Percentiles rank a stretch among this genome's conserved stretches.
These are phyloP conservation scores for Chiloscyllium punctatum DNA, from an alignment of 2,797 vertebrate genomes.

Conservation along the genomic window DNA sequence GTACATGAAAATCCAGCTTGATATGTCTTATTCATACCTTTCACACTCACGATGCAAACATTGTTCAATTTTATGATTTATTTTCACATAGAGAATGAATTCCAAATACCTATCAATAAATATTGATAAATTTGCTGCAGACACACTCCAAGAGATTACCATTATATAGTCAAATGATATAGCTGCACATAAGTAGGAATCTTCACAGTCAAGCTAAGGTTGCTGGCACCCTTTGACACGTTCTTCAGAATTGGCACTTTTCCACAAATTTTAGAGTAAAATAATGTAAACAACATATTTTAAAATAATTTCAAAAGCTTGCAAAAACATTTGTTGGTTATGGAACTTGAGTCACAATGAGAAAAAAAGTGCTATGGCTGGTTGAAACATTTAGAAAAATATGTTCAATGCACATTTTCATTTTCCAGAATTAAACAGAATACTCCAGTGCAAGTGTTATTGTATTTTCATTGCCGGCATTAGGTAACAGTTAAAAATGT, in stretches of 20 bases:
- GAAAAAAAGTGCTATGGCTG: not conserved
- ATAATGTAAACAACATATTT: slow-evolving; percentile 6
- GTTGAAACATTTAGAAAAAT: not conserved
- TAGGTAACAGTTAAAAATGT: not conserved
- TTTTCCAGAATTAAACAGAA: not conserved
- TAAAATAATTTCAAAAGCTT: not conserved
- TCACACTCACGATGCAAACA: not conserved
- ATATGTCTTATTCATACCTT: not conserved
- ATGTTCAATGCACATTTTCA: not conserved
- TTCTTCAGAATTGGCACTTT: slow-evolving; percentile 14
- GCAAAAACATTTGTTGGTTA: not conserved
- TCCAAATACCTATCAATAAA: slow-evolving; percentile 12
- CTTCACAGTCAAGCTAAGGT: not conserved
- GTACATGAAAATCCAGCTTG: not conserved
- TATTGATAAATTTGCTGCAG: not conserved
- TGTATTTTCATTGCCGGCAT: not conserved
- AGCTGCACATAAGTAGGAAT: not conserved
- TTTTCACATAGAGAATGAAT: not conserved
- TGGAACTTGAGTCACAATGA: not conserved
- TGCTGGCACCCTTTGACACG: not conserved
- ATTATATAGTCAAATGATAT: not conserved
- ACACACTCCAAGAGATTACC: not conserved
- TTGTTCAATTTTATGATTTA: slow-evolving; percentile 10
- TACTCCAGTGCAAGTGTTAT: not conserved
- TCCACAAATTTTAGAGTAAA: not conserved